Conservation (phyloP, 2,113 vertebrate species). For the Corythornis madagascariensis region DNA sequence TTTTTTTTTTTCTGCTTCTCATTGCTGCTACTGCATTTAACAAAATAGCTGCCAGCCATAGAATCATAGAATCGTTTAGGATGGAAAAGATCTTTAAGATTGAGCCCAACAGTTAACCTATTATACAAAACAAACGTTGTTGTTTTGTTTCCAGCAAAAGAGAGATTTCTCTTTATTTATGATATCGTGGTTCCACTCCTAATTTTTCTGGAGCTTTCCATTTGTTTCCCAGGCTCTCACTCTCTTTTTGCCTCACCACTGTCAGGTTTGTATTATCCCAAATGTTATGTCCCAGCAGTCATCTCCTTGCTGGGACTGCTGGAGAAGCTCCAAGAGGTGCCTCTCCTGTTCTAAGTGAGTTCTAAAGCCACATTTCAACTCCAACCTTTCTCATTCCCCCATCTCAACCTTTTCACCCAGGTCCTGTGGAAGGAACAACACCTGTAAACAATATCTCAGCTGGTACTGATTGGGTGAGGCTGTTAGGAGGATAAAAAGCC, state of each 20-base stretch:
- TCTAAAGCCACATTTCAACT: accelerated
- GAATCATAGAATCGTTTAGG: neutral
- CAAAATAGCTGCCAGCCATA: neutral
- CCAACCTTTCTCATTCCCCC: neutral
- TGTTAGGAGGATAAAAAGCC: neutral
- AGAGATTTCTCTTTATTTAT: neutral
- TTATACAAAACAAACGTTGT: neutral
- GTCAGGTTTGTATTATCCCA: neutral
- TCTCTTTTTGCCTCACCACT: neutral
- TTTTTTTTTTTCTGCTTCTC: neutral
- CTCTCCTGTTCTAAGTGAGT: neutral
- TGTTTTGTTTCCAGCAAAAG: neutral
- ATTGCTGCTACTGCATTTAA: neutral
- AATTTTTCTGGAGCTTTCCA: neutral
- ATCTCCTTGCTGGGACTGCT: neutral
- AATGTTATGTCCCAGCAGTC: accelerated
- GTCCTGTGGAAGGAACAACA: accelerated
- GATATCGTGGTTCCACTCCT: neutral
- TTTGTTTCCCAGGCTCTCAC: neutral
- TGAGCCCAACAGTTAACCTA: neutral
- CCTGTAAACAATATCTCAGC: accelerated
- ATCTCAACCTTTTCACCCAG: accelerated
- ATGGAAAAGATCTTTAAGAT: neutral
- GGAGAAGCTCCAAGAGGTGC: neutral
- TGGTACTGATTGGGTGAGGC: accelerated